phyloP scores from a whole-genome alignment of 1,140 invertebrate species.

The Vanessa atalanta region DNA sequence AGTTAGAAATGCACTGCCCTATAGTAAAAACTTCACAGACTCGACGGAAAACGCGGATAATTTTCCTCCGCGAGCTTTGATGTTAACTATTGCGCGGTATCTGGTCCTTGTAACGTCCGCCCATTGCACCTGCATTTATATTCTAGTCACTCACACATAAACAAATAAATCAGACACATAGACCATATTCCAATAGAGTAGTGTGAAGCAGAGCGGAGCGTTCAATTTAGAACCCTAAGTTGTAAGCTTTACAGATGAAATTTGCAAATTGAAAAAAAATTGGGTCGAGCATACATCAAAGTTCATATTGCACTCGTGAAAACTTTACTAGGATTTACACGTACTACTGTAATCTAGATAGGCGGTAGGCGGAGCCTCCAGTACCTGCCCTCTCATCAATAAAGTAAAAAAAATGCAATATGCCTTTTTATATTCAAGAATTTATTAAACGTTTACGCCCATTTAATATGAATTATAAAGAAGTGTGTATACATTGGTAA shows the following conservation, averaged over 20 bases:
- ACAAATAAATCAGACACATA: neutral
- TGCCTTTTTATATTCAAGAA: neutral
- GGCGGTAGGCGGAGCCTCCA: constrained; percentile 14
- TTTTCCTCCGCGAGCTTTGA: neutral
- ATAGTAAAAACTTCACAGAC: no score
- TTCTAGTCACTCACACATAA: constrained; percentile 9
- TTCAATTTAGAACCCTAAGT: neutral
- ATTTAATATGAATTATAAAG: no score
- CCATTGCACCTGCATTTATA: constrained; percentile 6
- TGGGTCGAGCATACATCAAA: neutral
- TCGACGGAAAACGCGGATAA: neutral
- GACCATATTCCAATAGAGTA: neutral
- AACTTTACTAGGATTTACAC: constrained; percentile 3
- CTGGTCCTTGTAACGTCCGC: neutral
- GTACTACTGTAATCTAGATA: constrained; percentile 15
- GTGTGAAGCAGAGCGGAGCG: neutral
- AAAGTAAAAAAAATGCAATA: neutral
- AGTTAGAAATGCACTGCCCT: no score
- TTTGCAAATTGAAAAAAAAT: neutral
- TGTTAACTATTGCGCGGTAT: neutral
- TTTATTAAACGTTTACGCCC: no score
- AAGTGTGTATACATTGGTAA: no score
- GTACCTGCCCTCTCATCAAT: neutral
- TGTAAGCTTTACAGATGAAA: neutral
- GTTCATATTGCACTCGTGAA: constrained; percentile 4